A percentile compares a stretch with the other conserved stretches of the same genome.
These are phyloP conservation scores for Tryphoninae sp. DNA, from an alignment of 2,888 invertebrate genomes.

Conservation along the genomic window DNA sequence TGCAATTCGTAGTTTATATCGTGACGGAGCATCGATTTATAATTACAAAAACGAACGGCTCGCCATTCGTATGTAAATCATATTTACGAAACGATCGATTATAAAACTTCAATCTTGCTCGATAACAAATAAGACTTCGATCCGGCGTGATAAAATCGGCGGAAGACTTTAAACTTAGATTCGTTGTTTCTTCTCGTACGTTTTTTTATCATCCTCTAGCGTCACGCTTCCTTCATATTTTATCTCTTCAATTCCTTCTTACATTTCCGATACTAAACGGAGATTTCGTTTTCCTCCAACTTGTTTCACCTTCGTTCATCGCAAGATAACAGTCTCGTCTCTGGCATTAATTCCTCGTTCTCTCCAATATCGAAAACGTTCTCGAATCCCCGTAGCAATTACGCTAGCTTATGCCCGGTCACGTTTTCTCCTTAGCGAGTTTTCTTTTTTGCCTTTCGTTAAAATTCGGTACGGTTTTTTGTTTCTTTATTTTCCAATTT, in stretches of 20 bases:
- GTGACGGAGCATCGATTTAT: too few relatives aligned
- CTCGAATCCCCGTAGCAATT: neutral
- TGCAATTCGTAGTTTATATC: too few relatives aligned
- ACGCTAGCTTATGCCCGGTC: neutral
- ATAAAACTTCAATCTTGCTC: neutral
- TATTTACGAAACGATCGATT: neutral
- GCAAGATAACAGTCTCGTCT: neutral
- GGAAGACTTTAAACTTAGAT: slow-evolving; percentile 28
- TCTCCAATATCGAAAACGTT: slow-evolving; percentile 6
- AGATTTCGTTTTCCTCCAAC: slow-evolving; percentile 71
- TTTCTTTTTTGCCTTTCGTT: neutral
- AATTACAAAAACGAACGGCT: too few relatives aligned
- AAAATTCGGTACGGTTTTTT: neutral
- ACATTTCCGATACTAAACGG: neutral
- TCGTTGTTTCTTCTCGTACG: slow-evolving; percentile 66
- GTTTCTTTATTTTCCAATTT: slow-evolving; percentile 23
- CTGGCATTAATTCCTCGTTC: neutral
- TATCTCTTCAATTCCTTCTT: slow-evolving; percentile 63
- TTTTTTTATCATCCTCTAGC: slow-evolving; percentile 69
- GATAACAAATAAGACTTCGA: neutral
- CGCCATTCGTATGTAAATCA: too few relatives aligned
- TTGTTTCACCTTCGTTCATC: slow-evolving; percentile 65
- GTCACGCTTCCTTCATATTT: slow-evolving; percentile 71
- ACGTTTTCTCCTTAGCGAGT: neutral
- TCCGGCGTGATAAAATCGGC: slow-evolving; percentile 29